Conservation (phyloP, 2,888 invertebrate genomes). For the Cheilosia impressa region DNA sequence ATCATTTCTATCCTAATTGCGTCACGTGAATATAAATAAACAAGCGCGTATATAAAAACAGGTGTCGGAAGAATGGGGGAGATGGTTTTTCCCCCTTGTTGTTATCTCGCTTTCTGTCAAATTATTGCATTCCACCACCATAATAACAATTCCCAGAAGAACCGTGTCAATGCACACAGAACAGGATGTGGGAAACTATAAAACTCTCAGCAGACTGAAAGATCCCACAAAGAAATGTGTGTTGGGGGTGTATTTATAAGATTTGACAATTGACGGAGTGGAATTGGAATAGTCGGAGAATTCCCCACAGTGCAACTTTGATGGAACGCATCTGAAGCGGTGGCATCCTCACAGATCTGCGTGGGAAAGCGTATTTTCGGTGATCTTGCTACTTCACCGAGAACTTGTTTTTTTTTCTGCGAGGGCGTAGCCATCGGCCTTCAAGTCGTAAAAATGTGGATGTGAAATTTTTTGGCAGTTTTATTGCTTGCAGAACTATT, state of each 20-base stretch:
- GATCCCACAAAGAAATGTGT: conserved; percentile 53
- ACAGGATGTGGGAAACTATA: conserved; percentile 72
- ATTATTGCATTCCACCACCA: conserved; percentile 47
- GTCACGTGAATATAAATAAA: conserved; percentile 55
- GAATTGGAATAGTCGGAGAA: conserved; percentile 8
- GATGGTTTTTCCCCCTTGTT: neutral
- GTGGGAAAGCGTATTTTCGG: conserved; percentile 22
- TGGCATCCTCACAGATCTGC: conserved; percentile 13
- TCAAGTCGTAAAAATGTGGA: too few species aligned
- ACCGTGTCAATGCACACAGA: conserved; percentile 61
- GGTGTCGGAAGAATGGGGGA: conserved; percentile 52
- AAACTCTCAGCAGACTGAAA: conserved; percentile 60
- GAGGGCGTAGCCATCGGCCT: too few species aligned
- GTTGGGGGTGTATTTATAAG: conserved; percentile 42
- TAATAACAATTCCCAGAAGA: conserved; percentile 60
- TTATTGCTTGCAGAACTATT: too few species aligned
- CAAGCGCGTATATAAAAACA: conserved; percentile 34
- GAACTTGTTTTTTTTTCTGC: neutral
- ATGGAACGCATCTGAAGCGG: conserved; percentile 19
- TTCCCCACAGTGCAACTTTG: conserved; percentile 41
- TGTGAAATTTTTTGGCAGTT: too few species aligned
- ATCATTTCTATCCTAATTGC: conserved; percentile 66
- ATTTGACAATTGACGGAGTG: conserved; percentile 58
- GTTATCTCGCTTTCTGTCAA: conserved; percentile 11
- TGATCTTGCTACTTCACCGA: neutral